Evolutionary conservation across 2,888 invertebrate species (phyloP).

Genomic region (Anthrax anthrax): DNA sequence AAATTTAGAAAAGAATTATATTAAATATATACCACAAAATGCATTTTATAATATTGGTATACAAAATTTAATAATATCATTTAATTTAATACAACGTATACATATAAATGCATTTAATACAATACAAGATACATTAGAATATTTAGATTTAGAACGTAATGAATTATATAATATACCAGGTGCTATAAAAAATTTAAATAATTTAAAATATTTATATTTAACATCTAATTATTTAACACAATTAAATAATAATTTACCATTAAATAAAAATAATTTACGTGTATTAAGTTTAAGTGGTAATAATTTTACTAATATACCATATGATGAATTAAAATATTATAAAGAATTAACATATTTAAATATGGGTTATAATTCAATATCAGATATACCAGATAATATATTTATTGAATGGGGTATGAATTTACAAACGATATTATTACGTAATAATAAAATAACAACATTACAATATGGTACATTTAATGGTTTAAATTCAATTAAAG

Average conservation of each 20-base stretch:
- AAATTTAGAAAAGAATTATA: conserved; percentile 67
- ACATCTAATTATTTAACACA: conserved; percentile 62
- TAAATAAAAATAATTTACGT: conserved; percentile 42
- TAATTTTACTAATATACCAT: conserved; percentile 58
- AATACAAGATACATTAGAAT: conserved; percentile 58
- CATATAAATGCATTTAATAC: conserved; percentile 59
- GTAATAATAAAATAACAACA: conserved; percentile 70
- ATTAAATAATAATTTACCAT: conserved; percentile 44
- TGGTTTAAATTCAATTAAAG: conserved; percentile 61
- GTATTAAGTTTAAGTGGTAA: conserved; percentile 72
- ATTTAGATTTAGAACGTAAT: conserved; percentile 72
- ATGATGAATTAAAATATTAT: conserved; percentile 52
- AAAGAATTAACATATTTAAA: conserved; percentile 71
- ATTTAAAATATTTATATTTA: conserved; percentile 65
- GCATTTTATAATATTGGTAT: conserved; percentile 56
- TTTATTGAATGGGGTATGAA: conserved; percentile 66
- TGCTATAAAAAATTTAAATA: conserved; percentile 50
- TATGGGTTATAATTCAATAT: conserved; percentile 75
- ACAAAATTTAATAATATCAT: conserved; percentile 63
- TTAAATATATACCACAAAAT: conserved; percentile 48
- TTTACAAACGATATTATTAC: conserved; percentile 63
- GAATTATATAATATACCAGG: conserved; percentile 53
- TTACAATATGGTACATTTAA: conserved; percentile 56
- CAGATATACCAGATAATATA: conserved; percentile 59
- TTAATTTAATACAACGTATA: conserved; percentile 56